Conservation (phyloP, 2,113 vertebrate species). For the Alouatta palliata region DNA sequence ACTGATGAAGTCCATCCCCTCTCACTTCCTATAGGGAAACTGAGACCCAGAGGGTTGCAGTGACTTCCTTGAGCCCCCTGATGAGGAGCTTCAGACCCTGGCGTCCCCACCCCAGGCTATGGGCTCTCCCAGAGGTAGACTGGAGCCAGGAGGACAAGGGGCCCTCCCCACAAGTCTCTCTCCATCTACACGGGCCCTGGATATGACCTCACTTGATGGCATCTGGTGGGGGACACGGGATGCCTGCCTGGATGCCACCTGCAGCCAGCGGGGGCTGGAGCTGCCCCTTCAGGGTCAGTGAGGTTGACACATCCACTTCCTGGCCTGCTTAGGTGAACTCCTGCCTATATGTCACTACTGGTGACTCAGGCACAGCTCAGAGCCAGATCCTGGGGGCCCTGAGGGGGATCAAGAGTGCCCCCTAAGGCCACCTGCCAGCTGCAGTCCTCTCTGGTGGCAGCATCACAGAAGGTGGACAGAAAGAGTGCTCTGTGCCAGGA, state of each 20-base stretch:
- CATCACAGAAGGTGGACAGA: accelerated
- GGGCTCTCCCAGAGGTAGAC: neutral
- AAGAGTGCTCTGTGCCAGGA: neutral
- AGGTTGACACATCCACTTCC: neutral
- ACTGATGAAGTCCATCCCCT: neutral
- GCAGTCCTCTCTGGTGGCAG: neutral
- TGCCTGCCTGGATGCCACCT: neutral
- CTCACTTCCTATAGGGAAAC: neutral
- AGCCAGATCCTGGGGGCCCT: neutral
- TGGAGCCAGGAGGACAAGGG: neutral
- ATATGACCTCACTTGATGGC: neutral
- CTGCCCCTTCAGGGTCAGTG: accelerated
- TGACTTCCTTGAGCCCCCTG: neutral
- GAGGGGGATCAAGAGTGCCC: neutral
- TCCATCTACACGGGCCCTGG: neutral
- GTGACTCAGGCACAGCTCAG: neutral
- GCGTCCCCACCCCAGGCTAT: accelerated
- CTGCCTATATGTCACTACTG: neutral
- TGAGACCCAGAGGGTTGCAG: neutral
- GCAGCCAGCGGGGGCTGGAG: neutral
- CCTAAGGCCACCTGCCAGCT: accelerated
- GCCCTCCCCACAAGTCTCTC: accelerated
- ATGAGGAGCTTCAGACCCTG: neutral
- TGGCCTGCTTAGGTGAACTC: neutral
- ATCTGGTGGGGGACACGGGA: neutral